These are phyloP conservation scores for Phoxinus phoxinus DNA, from an alignment of 2,113 vertebrate species.

Conservation along the genomic window DNA sequence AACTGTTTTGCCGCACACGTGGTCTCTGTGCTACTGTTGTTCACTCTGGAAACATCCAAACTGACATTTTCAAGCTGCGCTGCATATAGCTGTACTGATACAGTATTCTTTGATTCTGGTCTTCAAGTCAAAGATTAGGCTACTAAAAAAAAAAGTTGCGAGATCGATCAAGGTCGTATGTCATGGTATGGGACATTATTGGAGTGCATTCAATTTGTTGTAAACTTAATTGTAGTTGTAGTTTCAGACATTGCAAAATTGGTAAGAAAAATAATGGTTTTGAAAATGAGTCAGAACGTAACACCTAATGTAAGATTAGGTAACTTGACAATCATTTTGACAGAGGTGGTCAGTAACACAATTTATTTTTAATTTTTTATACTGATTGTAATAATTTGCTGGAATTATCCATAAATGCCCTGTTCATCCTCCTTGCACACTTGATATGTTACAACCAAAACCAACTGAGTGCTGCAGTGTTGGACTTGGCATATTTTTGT, in stretches of 20 bases:
- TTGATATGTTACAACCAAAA: background rate
- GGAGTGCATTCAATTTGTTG: no score
- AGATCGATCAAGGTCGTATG: background rate
- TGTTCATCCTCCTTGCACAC: background rate
- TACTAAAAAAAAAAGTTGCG: background rate
- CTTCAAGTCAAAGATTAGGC: background rate
- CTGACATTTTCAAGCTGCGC: no score
- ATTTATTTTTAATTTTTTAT: background rate
- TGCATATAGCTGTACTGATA: no score
- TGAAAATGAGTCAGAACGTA: background rate
- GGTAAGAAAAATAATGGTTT: background rate
- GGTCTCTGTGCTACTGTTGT: background rate
- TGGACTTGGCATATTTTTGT: no score
- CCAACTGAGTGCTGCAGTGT: background rate
- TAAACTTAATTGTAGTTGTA: no score
- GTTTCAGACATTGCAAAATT: background rate
- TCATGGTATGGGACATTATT: no score
- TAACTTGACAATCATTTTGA: background rate
- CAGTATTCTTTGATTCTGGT: background rate
- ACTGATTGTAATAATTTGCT: background rate
- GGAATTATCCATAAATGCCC: background rate
- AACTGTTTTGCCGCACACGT: background rate
- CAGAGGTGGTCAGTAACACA: background rate
- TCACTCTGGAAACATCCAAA: background rate
- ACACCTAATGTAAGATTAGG: background rate